Conservation (phyloP, 2,797 vertebrate species). For the Cuculus canorus region DNA sequence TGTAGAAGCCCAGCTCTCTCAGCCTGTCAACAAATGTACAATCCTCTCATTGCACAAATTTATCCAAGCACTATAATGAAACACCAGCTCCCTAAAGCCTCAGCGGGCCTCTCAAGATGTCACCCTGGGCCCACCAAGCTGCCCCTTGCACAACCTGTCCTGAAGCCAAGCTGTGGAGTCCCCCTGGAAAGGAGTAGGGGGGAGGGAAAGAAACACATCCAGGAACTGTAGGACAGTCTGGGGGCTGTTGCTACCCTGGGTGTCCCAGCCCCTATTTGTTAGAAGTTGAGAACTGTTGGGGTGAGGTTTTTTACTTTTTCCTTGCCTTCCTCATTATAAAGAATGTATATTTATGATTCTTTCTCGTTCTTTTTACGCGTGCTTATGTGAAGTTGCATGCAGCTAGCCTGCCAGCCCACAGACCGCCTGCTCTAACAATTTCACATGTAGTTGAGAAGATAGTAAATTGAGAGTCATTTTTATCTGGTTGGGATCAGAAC, state of each 20-base stretch:
- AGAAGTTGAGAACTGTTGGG: not conserved
- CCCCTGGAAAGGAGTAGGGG: not conserved
- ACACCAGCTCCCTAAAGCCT: not conserved
- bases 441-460: not conserved
- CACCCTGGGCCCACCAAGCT: not conserved
- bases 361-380: not conserved
- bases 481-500: not conserved
- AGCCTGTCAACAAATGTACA: not conserved
- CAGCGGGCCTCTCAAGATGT: not conserved
- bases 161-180: not conserved
- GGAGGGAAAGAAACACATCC: not conserved
- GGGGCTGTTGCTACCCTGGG: not conserved
- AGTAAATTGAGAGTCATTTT: constrained; percentile 23
- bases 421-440: not conserved
- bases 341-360: not conserved
- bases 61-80: not conserved
- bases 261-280: not conserved
- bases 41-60: not conserved
- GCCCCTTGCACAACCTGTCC: not conserved
- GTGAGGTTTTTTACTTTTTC: not conserved
- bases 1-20: too few relatives aligned
- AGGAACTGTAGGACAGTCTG: not conserved
- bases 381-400: not conserved
- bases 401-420: not conserved
- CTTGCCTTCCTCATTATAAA: not conserved